Base-by-base conservation (phyloP, 1,140 invertebrate species). In the Paralvinella palmiformis region DNA sequence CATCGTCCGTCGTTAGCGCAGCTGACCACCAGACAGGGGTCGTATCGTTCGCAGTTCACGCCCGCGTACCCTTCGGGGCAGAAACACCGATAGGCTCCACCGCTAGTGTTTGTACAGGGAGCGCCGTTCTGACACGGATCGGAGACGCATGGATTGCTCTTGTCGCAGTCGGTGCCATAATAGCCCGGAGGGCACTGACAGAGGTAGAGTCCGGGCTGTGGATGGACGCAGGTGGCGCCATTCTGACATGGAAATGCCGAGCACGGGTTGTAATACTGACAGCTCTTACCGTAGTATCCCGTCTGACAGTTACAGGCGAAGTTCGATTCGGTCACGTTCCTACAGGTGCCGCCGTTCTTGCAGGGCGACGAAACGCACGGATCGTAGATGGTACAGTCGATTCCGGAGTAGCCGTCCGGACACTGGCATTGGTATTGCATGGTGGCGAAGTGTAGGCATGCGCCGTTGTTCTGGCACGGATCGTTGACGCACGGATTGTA, bases 21-120 rank as follows among this genome's bases (percentile, higher is more conserved):
- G 7, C 92, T 92, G 80, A 91, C 93, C 1, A 91, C 91, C 20
- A 87, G 84, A 75, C 92, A 96, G 0, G 92, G 92, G 82, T 94
- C 91, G 79, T 91, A 89, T 17, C 89, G 83, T 67, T 87, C 87
- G 68, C 59, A 62, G 45, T 48, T 62, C 32, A 31, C 31, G n/a
- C 59, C 59, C 4, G 17, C 41, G 44, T 31, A 62, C 4, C 29
- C 31, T 15, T 7, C n/a, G 6, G 5, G n/a, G 35, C 59, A 62
- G 37, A 50, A 1, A 33, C 59, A 62, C 44, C 17, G 17, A 31
- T 48, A 62, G 15, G 29, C n/a, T 45, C 22, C 10, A 44, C 6
- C n/a, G n/a, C n/a, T 6, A 17, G 10, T 33, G 33, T 55, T 35
- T 17, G 37, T 24, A 32, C 64, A 60, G n/a, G 17, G 29, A 13